Evolutionary conservation across 2,797 vertebrate species (phyloP).

Genomic region (Fundulus diaphanus): DNA sequence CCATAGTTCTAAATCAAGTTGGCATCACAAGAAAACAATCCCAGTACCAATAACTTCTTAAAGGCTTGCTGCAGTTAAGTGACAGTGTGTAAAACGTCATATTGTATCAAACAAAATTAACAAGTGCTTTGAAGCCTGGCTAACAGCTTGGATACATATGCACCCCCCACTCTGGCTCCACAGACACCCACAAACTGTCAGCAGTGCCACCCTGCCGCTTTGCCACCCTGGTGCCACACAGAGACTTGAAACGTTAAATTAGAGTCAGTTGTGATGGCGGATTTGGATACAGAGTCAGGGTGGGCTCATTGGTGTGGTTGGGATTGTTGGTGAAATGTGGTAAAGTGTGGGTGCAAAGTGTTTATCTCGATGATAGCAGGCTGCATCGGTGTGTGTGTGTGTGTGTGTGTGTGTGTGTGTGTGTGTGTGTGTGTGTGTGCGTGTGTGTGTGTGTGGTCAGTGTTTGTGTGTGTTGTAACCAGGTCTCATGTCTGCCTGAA

Average conservation of each 20-base stretch:
- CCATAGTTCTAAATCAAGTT: background rate
- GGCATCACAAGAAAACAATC: conserved; percentile 12
- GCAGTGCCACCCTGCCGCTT: conserved; percentile 67
- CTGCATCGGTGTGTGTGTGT: conserved; percentile 41
- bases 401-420: conserved; percentile 44
- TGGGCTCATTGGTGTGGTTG: conserved; percentile 74
- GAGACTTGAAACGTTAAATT: conserved; percentile 69
- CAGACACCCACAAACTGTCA: conserved; percentile 67
- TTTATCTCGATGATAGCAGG: conserved; percentile 63
- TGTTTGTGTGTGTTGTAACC: conserved; percentile 44
- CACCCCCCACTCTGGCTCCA: conserved; percentile 14
- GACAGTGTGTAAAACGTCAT: conserved; percentile 45
- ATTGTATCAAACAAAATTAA: conserved; percentile 56
- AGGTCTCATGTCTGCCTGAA: conserved; percentile 52
- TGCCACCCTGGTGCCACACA: conserved; percentile 70
- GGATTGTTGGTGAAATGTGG: conserved; percentile 64
- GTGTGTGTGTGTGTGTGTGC: conserved; percentile 52
- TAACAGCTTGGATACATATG: conserved; percentile 70
- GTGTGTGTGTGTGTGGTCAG: conserved; percentile 52
- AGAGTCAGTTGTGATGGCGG: conserved; percentile 52
- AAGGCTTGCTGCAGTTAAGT: conserved; percentile 28
- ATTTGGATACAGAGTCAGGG: conserved; percentile 70
- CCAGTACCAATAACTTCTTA: conserved; percentile 12
- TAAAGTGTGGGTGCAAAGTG: conserved; percentile 71
- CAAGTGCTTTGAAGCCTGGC: conserved; percentile 55